These are phyloP conservation scores for Tinamus major DNA, from an alignment of 2,797 vertebrate genomes.

Conservation along the genomic window DNA sequence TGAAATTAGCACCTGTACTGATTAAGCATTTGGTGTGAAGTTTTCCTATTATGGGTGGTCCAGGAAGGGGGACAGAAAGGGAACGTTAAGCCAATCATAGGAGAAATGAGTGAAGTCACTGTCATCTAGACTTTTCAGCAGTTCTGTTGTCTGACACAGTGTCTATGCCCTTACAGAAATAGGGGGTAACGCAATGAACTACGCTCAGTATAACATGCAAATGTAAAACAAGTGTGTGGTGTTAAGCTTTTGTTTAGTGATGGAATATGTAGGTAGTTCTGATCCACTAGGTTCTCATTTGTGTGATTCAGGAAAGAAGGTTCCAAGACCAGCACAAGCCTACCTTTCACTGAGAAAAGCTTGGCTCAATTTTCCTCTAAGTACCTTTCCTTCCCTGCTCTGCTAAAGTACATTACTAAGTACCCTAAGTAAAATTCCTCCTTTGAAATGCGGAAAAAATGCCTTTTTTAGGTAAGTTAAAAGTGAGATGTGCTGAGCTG, in stretches of 20 bases:
- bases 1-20: background rate
- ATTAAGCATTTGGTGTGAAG: background rate
- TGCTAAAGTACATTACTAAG: background rate
- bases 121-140: background rate
- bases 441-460: background rate
- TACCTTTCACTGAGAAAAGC: background rate
- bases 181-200: background rate
- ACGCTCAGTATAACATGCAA: background rate
- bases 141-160: background rate
- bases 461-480: background rate
- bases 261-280: background rate
- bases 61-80: background rate
- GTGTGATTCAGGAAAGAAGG: background rate
- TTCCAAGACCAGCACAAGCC: background rate
- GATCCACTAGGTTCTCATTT: background rate
- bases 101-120: background rate
- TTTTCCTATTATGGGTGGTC: background rate
- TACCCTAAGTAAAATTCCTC: background rate
- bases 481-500: slow-evolving; percentile 10
- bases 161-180: background rate
- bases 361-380: background rate
- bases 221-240: background rate
- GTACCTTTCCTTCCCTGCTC: background rate
- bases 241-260: background rate
- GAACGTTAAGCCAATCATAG: background rate